phyloP scores from a whole-genome alignment of 2,797 vertebrate genomes.

The Myotis pilosus region DNA sequence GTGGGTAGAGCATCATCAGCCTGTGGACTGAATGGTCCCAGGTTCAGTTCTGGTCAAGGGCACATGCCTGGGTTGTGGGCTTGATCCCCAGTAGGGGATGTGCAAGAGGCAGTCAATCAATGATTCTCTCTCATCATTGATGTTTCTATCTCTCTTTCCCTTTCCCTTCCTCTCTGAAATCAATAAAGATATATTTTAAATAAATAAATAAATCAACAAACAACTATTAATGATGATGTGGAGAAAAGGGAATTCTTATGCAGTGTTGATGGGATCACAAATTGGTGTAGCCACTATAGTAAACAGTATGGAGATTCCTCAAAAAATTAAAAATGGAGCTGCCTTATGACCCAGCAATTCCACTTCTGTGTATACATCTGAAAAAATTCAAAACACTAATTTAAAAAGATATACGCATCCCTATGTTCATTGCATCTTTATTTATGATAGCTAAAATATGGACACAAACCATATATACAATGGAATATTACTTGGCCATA shows the following conservation, averaged over 20 bases:
- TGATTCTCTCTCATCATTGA: too few species aligned
- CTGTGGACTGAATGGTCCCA: too few species aligned
- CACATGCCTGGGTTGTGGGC: too few species aligned
- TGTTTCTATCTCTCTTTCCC: too few species aligned
- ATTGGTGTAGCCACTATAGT: not conserved
- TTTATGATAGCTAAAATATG: not conserved
- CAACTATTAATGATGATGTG: not conserved
- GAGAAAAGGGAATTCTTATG: not conserved
- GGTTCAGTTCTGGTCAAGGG: too few species aligned
- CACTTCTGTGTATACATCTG: not conserved
- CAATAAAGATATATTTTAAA: too few species aligned
- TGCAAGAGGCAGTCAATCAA: too few species aligned
- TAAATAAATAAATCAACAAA: not conserved
- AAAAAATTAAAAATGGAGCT: not conserved
- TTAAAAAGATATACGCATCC: not conserved
- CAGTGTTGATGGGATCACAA: not conserved
- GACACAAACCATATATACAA: not conserved
- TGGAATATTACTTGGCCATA: not conserved
- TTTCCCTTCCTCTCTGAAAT: too few species aligned
- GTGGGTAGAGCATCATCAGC: too few species aligned
- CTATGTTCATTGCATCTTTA: not conserved
- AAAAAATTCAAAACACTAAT: not conserved
- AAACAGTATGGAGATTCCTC: not conserved
- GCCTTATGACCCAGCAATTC: not conserved
- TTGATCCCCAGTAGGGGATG: too few species aligned